Evolutionary conservation across 2,888 invertebrate genomes (phyloP).

Genomic region (Eupithecia inturbata): DNA sequence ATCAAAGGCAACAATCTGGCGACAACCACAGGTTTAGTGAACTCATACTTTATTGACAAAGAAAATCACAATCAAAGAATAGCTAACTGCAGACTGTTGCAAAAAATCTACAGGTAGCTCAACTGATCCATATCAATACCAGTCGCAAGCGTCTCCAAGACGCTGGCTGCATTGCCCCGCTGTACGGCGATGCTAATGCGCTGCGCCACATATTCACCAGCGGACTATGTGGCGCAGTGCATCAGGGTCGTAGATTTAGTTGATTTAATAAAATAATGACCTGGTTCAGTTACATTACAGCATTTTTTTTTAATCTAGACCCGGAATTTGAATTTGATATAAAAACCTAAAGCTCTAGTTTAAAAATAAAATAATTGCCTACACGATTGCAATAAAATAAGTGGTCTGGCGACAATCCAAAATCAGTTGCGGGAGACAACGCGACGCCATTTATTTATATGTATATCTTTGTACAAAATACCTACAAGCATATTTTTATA

Average conservation of each 20-base stretch:
- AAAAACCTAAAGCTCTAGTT: not conserved
- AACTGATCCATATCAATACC: no score
- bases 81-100: no score
- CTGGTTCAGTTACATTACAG: not conserved
- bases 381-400: slow-evolving; percentile 11
- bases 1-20: not conserved
- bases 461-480: not conserved
- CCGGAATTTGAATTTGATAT: not conserved
- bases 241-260: no score
- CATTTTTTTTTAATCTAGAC: not conserved
- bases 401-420: slow-evolving; percentile 29
- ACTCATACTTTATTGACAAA: no score
- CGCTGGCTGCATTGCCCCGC: no score
- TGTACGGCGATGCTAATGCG: no score
- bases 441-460: slow-evolving; percentile 25
- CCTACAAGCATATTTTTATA: slow-evolving; percentile 1
- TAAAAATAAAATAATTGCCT: slow-evolving; percentile 10
- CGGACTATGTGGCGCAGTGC: no score
- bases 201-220: no score
- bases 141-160: no score
- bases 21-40: not conserved
- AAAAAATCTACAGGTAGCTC: no score
- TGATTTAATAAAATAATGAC: not conserved
- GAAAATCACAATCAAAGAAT: no score
- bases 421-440: slow-evolving; percentile 20